Evolutionary conservation across 1,140 invertebrate species (phyloP).

Genomic region (Batillaria attramentaria): DNA sequence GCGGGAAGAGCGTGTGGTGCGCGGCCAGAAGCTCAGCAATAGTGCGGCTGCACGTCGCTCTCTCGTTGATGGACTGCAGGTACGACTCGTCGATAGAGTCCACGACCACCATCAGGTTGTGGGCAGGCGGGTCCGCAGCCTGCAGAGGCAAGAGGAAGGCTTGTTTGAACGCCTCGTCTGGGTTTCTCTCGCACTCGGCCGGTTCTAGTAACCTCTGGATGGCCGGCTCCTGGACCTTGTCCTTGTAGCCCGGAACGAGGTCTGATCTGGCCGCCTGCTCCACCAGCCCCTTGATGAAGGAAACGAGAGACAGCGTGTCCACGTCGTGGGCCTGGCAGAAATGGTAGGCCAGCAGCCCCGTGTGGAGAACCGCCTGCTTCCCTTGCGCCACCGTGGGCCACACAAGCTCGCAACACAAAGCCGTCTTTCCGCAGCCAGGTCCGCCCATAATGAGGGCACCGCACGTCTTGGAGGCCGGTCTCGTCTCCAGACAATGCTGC

Average conservation of each 20-base stretch:
- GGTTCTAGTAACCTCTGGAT: conserved; percentile 56
- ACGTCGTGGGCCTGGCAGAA: conserved; percentile 75
- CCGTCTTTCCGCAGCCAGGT: conserved; percentile 86
- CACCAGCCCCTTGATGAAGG: conserved; percentile 88
- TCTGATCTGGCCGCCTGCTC: conserved; percentile 81
- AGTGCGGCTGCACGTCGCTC: conserved; percentile 74
- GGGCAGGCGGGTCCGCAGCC: conserved; percentile 82
- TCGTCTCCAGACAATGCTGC: conserved; percentile 86
- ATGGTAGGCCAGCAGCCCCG: conserved; percentile 65
- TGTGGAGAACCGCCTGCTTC: conserved; percentile 54
- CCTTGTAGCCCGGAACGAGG: conserved; percentile 78
- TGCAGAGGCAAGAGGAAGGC: conserved; percentile 84
- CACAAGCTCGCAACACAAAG: conserved; percentile 87
- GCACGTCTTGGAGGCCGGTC: conserved; percentile 74
- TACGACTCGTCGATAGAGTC: conserved; percentile 91
- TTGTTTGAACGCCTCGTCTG: conserved; percentile 92
- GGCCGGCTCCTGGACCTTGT: conserved; percentile 52
- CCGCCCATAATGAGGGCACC: conserved; percentile 89
- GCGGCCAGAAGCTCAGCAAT: conserved; percentile 90
- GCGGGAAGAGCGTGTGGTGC: conserved; percentile 93
- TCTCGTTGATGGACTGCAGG: conserved; percentile 57
- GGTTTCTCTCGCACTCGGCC: conserved; percentile 73
- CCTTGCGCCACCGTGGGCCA: conserved; percentile 78
- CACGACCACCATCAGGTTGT: conserved; percentile 88
- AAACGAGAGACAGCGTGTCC: conserved; percentile 81